These are phyloP conservation scores for Apaloderma vittatum DNA, from an alignment of 2,113 vertebrate genomes.

Conservation along the genomic window DNA sequence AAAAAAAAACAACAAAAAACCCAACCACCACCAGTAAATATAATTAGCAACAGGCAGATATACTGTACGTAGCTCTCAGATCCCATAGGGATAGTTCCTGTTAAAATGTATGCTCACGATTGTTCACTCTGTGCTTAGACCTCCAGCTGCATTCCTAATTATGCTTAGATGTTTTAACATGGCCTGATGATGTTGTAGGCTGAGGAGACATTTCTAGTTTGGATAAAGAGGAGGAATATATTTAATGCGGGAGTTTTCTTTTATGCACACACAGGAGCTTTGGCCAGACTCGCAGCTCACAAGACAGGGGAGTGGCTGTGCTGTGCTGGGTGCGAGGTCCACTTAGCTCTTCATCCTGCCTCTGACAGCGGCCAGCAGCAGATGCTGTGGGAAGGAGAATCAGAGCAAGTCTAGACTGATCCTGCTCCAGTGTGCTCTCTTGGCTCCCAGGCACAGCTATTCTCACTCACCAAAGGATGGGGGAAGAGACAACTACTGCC, in stretches of 20 bases:
- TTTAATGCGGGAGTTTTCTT: neutral
- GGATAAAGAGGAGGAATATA: neutral
- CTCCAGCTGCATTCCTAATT: conserved; percentile 1
- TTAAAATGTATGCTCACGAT: conserved; percentile 4
- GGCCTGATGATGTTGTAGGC: neutral
- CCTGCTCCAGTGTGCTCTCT: neutral
- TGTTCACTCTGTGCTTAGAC: neutral
- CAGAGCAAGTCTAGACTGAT: neutral
- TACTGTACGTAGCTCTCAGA: conserved; percentile 17
- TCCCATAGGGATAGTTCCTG: neutral
- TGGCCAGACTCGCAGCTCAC: neutral
- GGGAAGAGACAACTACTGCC: neutral
- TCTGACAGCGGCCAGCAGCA: neutral
- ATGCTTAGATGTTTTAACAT: conserved; percentile 13
- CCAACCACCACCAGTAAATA: conserved; percentile 57
- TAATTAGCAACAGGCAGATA: conserved; percentile 76
- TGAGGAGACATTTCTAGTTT: neutral
- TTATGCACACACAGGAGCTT: neutral
- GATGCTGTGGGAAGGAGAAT: neutral
- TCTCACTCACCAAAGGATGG: neutral
- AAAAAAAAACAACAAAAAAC: neutral
- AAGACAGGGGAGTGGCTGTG: neutral
- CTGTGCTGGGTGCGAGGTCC: neutral
- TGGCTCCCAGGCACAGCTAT: neutral
- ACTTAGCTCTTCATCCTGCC: neutral